phyloP scores from a whole-genome alignment of 2,113 vertebrate genomes.

The Recurvirostra avosetta region DNA sequence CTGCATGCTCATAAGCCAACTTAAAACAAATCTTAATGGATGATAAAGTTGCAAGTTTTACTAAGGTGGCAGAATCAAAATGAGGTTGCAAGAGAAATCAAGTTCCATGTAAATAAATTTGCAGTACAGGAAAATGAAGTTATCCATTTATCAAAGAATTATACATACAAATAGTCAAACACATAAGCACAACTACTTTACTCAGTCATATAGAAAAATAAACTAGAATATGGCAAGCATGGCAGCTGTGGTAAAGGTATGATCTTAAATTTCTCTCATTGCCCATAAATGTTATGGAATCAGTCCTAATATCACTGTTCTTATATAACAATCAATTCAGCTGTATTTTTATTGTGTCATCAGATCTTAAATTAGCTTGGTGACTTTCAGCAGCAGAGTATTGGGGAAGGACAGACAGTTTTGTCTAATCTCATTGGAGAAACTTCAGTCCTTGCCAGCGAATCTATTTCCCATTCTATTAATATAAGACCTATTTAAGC shows the following conservation, averaged over 20 bases:
- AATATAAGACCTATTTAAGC: neutral
- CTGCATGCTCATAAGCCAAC: neutral
- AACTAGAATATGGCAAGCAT: neutral
- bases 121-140: neutral
- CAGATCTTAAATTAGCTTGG: slow-evolving; percentile 19
- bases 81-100: neutral
- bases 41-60: neutral
- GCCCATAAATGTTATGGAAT: neutral
- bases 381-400: neutral
- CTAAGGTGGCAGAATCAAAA: slow-evolving; percentile 9
- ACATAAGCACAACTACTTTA: neutral
- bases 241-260: neutral
- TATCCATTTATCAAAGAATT: neutral
- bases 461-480: neutral
- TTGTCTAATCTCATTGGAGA: neutral
- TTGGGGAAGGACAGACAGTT: neutral
- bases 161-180: neutral
- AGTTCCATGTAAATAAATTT: neutral
- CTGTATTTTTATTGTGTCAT: neutral
- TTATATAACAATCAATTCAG: neutral
- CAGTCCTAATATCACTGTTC: neutral
- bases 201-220: neutral
- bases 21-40: neutral
- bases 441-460: neutral
- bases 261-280: neutral